Percentiles rank a stretch among this genome's conserved stretches.
phyloP scores from a whole-genome alignment of 1,140 invertebrate genomes.

The Odontomachus brunneus region DNA sequence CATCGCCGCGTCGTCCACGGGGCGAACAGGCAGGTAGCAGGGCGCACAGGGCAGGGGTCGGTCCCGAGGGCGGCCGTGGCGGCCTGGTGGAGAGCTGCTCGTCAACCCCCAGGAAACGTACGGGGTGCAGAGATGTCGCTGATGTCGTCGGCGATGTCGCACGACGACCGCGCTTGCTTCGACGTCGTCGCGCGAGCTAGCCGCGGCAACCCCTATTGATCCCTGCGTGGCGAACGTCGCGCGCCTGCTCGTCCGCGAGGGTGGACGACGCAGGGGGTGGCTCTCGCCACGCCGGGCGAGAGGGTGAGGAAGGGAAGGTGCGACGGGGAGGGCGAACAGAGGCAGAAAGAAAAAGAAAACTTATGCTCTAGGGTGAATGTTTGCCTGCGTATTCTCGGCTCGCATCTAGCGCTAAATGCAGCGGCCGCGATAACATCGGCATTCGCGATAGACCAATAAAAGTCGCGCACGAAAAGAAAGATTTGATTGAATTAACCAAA shows the following conservation, averaged over 20 bases:
- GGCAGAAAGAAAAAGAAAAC: neutral
- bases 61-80: slow-evolving; percentile 72
- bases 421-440: neutral
- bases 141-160: slow-evolving; percentile 67
- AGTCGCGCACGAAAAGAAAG: no score
- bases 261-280: slow-evolving; percentile 15
- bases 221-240: slow-evolving; percentile 71
- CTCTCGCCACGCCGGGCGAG: neutral
- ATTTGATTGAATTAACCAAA: no score
- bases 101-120: slow-evolving; percentile 62
- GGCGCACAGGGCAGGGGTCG: slow-evolving; percentile 52
- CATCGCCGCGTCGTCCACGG: slow-evolving; percentile 86
- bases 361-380: slow-evolving; percentile 36
- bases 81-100: slow-evolving; percentile 67
- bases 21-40: slow-evolving; percentile 11
- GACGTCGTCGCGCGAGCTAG: slow-evolving; percentile 51
- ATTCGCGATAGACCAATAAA: neutral
- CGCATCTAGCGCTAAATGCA: slow-evolving; percentile 18
- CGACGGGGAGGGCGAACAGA: slow-evolving; percentile 40
- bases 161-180: slow-evolving; percentile 36
- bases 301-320: slow-evolving; percentile 30
- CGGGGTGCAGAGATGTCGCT: slow-evolving; percentile 65
- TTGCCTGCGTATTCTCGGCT: slow-evolving; percentile 29
- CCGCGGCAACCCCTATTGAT: slow-evolving; percentile 79
- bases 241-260: slow-evolving; percentile 72